phyloP scores from a whole-genome alignment of 2,888 invertebrate genomes.

The Mythimna pallens region DNA sequence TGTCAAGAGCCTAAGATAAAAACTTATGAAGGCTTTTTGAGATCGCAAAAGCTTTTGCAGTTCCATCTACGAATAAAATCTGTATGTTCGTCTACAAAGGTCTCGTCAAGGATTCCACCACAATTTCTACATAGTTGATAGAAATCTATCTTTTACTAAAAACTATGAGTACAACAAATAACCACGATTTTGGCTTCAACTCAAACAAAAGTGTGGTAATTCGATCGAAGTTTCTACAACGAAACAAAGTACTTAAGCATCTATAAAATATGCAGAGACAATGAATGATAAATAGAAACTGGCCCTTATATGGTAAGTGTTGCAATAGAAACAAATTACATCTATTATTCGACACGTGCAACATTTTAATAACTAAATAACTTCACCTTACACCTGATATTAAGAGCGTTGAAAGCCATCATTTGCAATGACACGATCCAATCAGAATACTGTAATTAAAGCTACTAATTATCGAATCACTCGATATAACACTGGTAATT shows the following conservation, averaged over 20 bases:
- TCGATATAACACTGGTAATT: conserved; percentile 52
- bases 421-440: conserved; percentile 51
- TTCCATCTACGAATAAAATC: no score
- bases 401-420: conserved; percentile 58
- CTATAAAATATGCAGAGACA: not conserved
- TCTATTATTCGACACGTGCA: conserved; percentile 19
- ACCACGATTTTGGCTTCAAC: not conserved
- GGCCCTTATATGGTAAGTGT: not conserved
- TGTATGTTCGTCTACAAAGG: no score
- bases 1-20: no score
- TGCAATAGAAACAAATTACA: conserved; percentile 39
- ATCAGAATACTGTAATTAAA: conserved; percentile 68
- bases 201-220: not conserved
- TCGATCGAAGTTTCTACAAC: not conserved
- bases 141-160: no score
- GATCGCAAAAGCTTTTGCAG: no score
- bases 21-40: no score
- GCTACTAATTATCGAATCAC: conserved; percentile 74
- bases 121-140: no score
- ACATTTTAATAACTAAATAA: conserved; percentile 52
- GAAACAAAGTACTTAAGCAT: not conserved
- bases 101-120: no score
- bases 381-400: conserved; percentile 26
- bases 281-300: not conserved
- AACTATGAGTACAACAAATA: no score